These are phyloP conservation scores for Turdus rufiventris DNA, from an alignment of 2,113 vertebrate species.

Conservation along the genomic window DNA sequence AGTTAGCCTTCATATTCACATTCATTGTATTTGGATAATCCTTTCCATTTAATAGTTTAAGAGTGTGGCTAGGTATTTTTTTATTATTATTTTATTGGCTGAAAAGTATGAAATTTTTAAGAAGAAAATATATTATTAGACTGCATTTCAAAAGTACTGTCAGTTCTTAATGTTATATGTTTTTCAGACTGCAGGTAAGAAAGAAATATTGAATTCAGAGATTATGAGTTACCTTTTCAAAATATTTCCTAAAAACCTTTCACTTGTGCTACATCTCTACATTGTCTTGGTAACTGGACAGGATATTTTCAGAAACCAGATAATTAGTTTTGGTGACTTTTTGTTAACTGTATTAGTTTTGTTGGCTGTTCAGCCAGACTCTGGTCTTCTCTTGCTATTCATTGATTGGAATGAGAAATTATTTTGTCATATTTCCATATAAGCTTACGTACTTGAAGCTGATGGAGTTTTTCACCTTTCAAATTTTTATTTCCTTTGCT, in stretches of 20 bases:
- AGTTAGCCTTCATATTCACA: not conserved
- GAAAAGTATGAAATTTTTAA: not conserved
- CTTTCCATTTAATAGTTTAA: not conserved
- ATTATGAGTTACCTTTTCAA: not conserved
- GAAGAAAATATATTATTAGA: not conserved
- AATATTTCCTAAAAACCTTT: not conserved
- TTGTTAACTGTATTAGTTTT: not conserved
- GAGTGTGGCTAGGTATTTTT: not conserved
- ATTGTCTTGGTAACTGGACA: not conserved
- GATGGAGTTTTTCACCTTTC: not conserved
- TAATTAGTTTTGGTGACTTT: not conserved
- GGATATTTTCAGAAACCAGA: not conserved
- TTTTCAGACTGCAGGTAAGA: not conserved
- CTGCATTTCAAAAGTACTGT: not conserved
- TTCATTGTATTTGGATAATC: not conserved
- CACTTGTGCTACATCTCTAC: not conserved
- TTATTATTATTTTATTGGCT: not conserved
- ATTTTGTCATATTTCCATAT: not conserved
- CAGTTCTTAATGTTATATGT: not conserved
- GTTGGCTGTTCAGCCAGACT: not conserved
- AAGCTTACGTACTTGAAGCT: not conserved
- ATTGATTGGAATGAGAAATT: not conserved
- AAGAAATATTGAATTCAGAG: not conserved
- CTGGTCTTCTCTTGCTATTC: not conserved
- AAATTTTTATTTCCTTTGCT: not conserved